Evolutionary conservation across 2,888 invertebrate species (phyloP).

Genomic region (Synanthedon vespiformis): DNA sequence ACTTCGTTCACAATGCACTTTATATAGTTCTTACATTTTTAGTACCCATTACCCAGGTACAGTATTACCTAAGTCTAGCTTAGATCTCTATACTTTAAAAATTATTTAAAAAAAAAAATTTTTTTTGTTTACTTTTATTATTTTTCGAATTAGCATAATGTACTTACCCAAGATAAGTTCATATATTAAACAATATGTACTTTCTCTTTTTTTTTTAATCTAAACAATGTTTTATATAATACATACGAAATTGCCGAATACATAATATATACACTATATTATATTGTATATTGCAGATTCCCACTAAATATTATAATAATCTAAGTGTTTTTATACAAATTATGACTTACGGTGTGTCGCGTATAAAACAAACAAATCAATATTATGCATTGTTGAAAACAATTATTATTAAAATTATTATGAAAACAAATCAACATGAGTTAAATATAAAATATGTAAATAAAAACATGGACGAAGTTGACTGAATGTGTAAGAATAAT

Average conservation of each 20-base stretch:
- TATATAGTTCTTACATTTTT: too few species aligned
- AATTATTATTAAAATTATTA: conserved; percentile 55
- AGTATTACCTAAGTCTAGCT: too few species aligned
- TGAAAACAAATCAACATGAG: conserved; percentile 58
- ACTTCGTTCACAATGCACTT: too few species aligned
- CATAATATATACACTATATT: conserved; percentile 5
- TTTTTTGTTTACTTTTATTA: too few species aligned
- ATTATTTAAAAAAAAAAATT: too few species aligned
- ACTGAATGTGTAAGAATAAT: conserved; percentile 54
- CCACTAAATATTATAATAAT: conserved; percentile 42
- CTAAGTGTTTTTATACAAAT: conserved; percentile 28
- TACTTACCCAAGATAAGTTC: too few species aligned
- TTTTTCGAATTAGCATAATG: too few species aligned
- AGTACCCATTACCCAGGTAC: too few species aligned
- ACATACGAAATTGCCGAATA: conserved; percentile 9
- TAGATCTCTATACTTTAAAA: too few species aligned
- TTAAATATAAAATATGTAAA: conserved; percentile 61
- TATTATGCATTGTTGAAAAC: conserved; percentile 60
- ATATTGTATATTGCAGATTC: conserved; percentile 59
- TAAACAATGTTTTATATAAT: background rate
- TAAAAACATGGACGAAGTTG: conserved; percentile 65
- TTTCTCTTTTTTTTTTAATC: too few species aligned
- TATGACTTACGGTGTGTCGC: conserved; percentile 41
- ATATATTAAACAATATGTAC: too few species aligned
- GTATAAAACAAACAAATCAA: conserved; percentile 31